Base-by-base conservation (phyloP, 1,140 invertebrate species). In the Zaprionus africanus region DNA sequence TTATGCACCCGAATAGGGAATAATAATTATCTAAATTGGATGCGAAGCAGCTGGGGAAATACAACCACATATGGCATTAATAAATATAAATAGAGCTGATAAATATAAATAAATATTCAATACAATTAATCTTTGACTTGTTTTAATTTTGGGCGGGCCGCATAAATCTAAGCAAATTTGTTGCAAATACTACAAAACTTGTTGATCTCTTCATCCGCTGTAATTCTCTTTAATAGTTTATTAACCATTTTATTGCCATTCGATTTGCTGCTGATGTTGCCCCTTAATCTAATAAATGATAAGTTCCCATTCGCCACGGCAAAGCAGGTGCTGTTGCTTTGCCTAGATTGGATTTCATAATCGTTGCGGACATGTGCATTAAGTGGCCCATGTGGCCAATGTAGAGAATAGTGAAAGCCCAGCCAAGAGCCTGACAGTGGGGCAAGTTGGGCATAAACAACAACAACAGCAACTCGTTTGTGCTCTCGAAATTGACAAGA, bases 321-420 rank as follows among this genome's bases (percentile, higher is more conserved):
- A 2, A 15, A 34, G 26, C 67, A 70, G 67, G 60, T 71, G 67
- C 41, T 54, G 22, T 24, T 26, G 62, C 60, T 22, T 12, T 6
- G 17, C 31, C 19, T 28, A 31, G 58, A 41, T 36, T 56, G 15
- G 31, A 64, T 76, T 64, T 76, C 73, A 43, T 76, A 76, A 76
- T 58, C 61, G 22, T 51, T 38, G 17, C 53, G 51, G 59, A 36
- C 53, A 75, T 46, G 43, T 70, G 67, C 53, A 41, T 28, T 66
- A 26, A 66, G 22, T 34, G 53, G 53, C 63, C 51, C 53, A 57
- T 43, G 36, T 57, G 64, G 53, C 26, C 12, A 57, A 17, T 49
- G 15, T 43, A 15, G 59, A 54, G 67, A 54, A 31, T 70, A 34
- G 68, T 64, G 68, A 71, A 71, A 71, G 68, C 68, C 68, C 51